Conservation (phyloP, 2,888 invertebrate genomes). For the Lochmaea capreae region DNA sequence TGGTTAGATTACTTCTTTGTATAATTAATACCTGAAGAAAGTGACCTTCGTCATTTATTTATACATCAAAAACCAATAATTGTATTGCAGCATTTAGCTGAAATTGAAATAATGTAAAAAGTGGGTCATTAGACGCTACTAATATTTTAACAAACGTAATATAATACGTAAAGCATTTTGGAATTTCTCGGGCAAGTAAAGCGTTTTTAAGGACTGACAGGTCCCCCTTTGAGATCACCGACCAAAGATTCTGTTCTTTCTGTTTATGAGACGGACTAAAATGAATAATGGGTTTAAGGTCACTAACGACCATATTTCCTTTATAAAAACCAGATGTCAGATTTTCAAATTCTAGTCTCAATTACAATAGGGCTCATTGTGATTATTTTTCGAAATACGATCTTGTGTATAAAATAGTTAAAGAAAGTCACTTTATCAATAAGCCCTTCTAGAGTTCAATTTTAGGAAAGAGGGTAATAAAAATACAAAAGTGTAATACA, state of each 20-base stretch:
- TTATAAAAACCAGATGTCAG: conserved; percentile 25
- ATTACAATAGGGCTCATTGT: conserved; percentile 13
- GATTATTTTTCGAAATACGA: not conserved
- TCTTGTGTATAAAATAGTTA: not conserved
- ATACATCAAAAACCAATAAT: not conserved
- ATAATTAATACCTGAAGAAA: not conserved
- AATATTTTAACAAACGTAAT: not conserved
- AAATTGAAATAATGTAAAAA: not conserved
- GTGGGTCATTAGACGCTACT: not conserved
- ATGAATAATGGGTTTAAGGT: conserved; percentile 31
- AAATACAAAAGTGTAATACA: not conserved
- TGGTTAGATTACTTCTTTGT: not conserved
- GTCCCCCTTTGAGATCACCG: conserved; percentile 16
- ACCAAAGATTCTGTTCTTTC: conserved; percentile 25
- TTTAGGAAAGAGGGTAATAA: not conserved
- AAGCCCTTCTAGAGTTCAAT: conserved; percentile 1
- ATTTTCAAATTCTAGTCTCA: conserved; percentile 9
- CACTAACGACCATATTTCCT: conserved; percentile 15
- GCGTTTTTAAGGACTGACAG: conserved; percentile 12
- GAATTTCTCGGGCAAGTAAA: conserved; percentile 1
- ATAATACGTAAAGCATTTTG: not conserved
- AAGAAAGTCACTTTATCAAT: not conserved
- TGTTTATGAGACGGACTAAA: conserved; percentile 20
- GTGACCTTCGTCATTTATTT: not conserved
- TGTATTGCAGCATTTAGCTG: not conserved